A percentile compares a stretch with the other conserved stretches of the same genome.
Conservation (phyloP, 2,888 invertebrate genomes). For the Encarsia formosa region DNA sequence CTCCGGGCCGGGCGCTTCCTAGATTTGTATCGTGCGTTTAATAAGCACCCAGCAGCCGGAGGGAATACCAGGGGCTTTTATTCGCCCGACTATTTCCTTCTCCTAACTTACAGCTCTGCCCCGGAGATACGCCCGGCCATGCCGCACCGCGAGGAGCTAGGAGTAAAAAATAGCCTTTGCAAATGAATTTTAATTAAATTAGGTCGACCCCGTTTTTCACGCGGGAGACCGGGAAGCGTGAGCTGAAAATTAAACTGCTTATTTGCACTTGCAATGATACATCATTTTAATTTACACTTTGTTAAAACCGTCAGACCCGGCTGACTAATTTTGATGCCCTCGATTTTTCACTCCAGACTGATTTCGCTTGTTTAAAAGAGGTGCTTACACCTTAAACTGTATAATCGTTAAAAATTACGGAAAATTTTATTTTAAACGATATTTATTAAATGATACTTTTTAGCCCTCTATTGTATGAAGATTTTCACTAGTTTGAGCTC, state of each 20-base stretch:
- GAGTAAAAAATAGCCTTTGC: constrained; percentile 10
- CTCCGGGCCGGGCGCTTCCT: constrained; percentile 12
- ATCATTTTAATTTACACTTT: too few relatives aligned
- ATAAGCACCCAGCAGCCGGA: constrained; percentile 27
- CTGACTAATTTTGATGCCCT: too few relatives aligned
- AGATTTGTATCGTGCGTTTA: constrained; percentile 29
- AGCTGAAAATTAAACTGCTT: background rate
- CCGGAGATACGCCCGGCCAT: constrained; percentile 2
- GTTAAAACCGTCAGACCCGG: too few relatives aligned
- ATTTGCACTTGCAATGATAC: too few relatives aligned
- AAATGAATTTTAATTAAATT: constrained; percentile 20
- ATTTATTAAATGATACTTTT: too few relatives aligned
- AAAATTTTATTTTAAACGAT: too few relatives aligned
- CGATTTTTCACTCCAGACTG: too few relatives aligned
- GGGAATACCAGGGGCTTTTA: constrained; percentile 27
- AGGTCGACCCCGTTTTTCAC: background rate
- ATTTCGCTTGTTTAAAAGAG: too few relatives aligned
- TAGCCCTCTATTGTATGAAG: too few relatives aligned
- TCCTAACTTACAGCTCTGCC: constrained; percentile 20
- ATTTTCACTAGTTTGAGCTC: too few relatives aligned
- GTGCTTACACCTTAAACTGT: too few relatives aligned
- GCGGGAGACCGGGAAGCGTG: background rate
- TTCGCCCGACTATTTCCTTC: constrained; percentile 28
- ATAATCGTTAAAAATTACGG: too few relatives aligned
- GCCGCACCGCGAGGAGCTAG: background rate